Percentiles rank a stretch among this genome's conserved stretches.
These are phyloP conservation scores for Darwinula stevensoni DNA, from an alignment of 2,888 invertebrate genomes.

Conservation along the genomic window DNA sequence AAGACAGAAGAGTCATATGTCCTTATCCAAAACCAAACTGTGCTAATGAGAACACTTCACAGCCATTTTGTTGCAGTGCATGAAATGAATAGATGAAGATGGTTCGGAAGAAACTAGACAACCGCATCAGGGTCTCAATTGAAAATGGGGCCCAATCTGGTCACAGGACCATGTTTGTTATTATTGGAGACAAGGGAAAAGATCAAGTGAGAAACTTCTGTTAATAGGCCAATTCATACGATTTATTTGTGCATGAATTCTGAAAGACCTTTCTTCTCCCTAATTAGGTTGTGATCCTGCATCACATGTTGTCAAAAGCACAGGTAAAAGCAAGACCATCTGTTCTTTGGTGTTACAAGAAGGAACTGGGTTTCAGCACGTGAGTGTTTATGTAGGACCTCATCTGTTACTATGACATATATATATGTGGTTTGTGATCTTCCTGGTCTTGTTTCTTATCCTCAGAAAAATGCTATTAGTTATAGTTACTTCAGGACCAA, in stretches of 20 bases:
- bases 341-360: constrained; percentile 94
- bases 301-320: constrained; percentile 89
- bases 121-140: constrained; percentile 72
- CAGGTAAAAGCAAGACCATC: constrained; percentile 69
- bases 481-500: too few species aligned
- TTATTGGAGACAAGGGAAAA: constrained; percentile 80
- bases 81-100: too few species aligned
- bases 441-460: too few species aligned
- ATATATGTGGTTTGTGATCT: too few species aligned
- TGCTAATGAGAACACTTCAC: too few species aligned
- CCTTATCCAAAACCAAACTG: too few species aligned
- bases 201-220: too few species aligned
- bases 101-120: constrained; percentile 86
- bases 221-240: too few species aligned
- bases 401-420: too few species aligned
- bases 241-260: constrained; percentile 3
- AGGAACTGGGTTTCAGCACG: constrained; percentile 72
- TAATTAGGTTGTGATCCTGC: constrained; percentile 62
- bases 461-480: too few species aligned
- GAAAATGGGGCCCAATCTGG: constrained; percentile 79
- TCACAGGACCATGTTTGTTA: constrained; percentile 73
- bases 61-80: too few species aligned
- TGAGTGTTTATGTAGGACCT: constrained; percentile 16
- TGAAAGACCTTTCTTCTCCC: constrained; percentile 11
- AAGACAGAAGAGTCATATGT: too few species aligned